Percentiles rank a stretch among this genome's conserved stretches.
These are phyloP conservation scores for Dermatophagoides farinae DNA, from an alignment of 1,140 invertebrate species.

Conservation along the genomic window DNA sequence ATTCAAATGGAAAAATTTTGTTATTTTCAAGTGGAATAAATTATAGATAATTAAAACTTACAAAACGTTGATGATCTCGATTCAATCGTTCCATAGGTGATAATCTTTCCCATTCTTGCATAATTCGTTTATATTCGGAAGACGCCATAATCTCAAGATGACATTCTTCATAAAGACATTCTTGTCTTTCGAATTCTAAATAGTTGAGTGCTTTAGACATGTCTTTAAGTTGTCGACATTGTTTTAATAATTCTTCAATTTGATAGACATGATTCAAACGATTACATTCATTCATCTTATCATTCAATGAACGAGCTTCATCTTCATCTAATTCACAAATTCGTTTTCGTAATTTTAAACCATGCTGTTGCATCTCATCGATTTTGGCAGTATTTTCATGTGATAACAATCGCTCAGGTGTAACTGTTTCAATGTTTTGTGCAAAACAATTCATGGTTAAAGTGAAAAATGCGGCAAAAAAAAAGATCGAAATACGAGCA, in stretches of 20 bases:
- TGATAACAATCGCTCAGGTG: background rate
- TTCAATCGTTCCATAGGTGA: background rate
- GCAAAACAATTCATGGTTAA: background rate
- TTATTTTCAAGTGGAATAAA: too few species aligned
- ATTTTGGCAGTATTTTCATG: background rate
- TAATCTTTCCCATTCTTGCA: background rate
- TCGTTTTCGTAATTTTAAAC: background rate
- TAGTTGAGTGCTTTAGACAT: background rate
- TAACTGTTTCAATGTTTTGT: background rate
- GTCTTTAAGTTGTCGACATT: background rate
- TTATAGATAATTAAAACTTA: background rate
- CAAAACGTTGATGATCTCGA: background rate
- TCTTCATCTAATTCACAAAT: background rate
- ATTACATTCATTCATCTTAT: background rate
- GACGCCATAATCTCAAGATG: background rate
- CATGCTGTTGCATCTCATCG: background rate
- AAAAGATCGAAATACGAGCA: background rate
- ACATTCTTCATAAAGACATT: constrained; percentile 5
- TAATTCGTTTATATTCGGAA: background rate
- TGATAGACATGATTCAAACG: background rate
- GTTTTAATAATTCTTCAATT: background rate
- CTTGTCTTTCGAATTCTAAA: background rate
- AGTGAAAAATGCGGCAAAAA: background rate
- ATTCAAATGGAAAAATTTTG: too few species aligned
- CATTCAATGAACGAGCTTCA: background rate